A percentile compares a stretch with the other conserved stretches of the same genome.
Conservation (phyloP, 1,140 invertebrate species). For the Plodia interpunctella region DNA sequence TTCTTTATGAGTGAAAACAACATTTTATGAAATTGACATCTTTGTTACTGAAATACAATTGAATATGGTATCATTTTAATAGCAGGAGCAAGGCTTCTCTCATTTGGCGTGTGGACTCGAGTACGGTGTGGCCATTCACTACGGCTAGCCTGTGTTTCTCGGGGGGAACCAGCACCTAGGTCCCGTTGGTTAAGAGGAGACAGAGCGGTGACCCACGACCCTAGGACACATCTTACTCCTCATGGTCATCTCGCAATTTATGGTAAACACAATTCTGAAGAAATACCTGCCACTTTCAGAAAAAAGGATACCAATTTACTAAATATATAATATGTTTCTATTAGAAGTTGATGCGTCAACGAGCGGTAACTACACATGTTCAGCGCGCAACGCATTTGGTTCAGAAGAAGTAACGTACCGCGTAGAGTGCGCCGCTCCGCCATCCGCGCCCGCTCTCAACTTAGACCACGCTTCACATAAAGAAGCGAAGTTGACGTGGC, state of each 20-base stretch:
- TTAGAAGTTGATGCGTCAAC: constrained; percentile 77
- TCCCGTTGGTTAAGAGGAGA: constrained; percentile 83
- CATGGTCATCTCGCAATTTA: constrained; percentile 84
- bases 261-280: no score
- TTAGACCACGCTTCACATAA: constrained; percentile 50
- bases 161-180: constrained; percentile 83
- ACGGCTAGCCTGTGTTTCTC: constrained; percentile 81
- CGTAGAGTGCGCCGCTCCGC: constrained; percentile 83
- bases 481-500: constrained; percentile 53
- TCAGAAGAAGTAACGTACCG: constrained; percentile 85
- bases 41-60: no score
- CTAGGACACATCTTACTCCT: constrained; percentile 81
- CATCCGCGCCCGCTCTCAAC: constrained; percentile 79
- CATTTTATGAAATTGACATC: no score
- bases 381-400: constrained; percentile 85
- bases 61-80: constrained; percentile 26
- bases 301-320: no score
- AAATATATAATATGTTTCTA: no score
- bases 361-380: constrained; percentile 88
- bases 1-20: no score
- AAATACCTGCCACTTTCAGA: no score
- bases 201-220: constrained; percentile 81
- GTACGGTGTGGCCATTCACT: constrained; percentile 81
- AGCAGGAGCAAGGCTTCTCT: constrained; percentile 85
- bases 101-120: constrained; percentile 83